phyloP scores from a whole-genome alignment of 2,888 invertebrate genomes.

The Stenichneumon culpator region DNA sequence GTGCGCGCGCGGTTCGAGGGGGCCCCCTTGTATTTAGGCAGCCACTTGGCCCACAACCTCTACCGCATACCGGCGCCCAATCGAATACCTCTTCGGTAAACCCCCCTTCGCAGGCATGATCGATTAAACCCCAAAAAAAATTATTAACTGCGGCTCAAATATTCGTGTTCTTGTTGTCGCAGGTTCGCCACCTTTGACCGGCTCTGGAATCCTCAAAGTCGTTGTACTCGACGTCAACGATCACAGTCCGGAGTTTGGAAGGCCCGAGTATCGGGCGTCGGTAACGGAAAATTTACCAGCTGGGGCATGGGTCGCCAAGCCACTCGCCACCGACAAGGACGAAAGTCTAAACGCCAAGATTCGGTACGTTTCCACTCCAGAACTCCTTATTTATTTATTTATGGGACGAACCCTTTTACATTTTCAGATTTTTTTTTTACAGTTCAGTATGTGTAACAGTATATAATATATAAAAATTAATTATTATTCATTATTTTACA shows the following conservation, averaged over 20 bases:
- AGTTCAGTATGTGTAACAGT: no score
- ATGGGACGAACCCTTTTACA: no score
- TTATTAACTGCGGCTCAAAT: not conserved
- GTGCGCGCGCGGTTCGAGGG: constrained; percentile 33
- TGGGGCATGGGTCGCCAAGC: constrained; percentile 92
- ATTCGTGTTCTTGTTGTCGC: constrained; percentile 68
- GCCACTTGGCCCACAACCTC: constrained; percentile 18
- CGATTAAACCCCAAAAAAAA: constrained; percentile 10
- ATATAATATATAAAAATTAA: no score
- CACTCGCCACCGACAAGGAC: constrained; percentile 93
- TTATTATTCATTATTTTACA: no score
- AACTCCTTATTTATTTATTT: no score
- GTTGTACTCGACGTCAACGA: constrained; percentile 98
- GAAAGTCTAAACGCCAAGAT: constrained; percentile 94
- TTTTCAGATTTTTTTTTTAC: no score
- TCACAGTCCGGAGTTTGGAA: constrained; percentile 95
- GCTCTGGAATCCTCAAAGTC: constrained; percentile 95
- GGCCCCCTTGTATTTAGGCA: constrained; percentile 48
- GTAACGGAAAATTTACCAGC: constrained; percentile 94
- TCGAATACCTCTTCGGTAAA: constrained; percentile 16
- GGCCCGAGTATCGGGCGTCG: constrained; percentile 91
- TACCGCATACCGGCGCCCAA: constrained; percentile 24
- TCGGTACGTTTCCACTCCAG: constrained; percentile 84
- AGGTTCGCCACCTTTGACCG: constrained; percentile 97
- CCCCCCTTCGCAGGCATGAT: not conserved